Evolutionary conservation across 2,797 vertebrate genomes (phyloP).

Genomic region (Anisognathus igniventris): DNA sequence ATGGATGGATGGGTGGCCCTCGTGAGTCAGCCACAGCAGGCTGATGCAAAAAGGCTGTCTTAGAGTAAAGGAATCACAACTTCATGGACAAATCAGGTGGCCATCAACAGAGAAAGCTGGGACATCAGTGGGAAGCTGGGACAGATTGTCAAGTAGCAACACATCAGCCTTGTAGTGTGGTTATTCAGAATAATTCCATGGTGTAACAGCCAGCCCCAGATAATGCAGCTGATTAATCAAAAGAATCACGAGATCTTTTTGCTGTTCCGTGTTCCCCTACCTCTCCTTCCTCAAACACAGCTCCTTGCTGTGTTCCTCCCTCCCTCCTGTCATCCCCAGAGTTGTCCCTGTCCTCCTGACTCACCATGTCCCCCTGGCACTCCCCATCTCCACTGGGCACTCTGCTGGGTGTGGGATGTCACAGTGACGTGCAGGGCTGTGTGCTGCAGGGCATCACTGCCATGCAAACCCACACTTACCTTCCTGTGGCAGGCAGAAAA

Average conservation of each 20-base stretch:
- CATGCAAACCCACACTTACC: neutral
- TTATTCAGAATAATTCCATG: neutral
- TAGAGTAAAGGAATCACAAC: neutral
- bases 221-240: neutral
- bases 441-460: neutral
- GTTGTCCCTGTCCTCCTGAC: neutral
- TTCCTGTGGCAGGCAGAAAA: neutral
- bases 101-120: neutral
- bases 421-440: fast-evolving
- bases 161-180: neutral
- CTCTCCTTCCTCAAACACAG: neutral
- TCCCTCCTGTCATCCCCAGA: neutral
- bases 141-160: neutral
- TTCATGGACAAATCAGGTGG: neutral
- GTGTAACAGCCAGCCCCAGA: neutral
- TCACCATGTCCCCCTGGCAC: neutral
- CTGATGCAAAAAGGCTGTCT: neutral
- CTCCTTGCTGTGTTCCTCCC: neutral
- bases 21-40: neutral
- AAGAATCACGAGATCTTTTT: fast-evolving
- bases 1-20: neutral
- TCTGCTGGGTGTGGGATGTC: neutral
- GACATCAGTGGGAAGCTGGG: neutral
- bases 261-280: neutral
- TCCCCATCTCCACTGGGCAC: fast-evolving